Base-by-base conservation (phyloP, 2,113 vertebrate species). In the Varanus salvator region DNA sequence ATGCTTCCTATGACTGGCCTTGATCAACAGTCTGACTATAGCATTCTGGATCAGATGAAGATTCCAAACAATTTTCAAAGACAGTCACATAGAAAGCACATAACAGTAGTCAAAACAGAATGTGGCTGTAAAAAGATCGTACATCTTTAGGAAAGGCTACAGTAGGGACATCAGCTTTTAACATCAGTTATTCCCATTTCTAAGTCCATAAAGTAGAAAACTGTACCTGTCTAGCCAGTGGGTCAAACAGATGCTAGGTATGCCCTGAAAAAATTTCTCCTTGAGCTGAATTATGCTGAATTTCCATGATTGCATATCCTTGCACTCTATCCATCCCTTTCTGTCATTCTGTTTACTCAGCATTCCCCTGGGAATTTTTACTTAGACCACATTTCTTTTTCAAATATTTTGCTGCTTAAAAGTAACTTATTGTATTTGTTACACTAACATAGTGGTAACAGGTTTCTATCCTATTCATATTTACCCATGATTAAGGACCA, bases 331-430 rank as follows among this genome's bases (percentile, higher is more conserved):
- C 85, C 78, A 85, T 52, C 3, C 64, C 27, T 92, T 81, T 82
- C 3, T 80, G 8, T 15, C 4, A 75, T 19, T 60, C 74, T 78
- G 3, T 87, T 38, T 2, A 66, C 44, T 38, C 4, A 66, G 29
- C 38, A 64, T 57, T 48, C 76, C 72, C 1, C 15, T 68, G 90
- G 1, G 64, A 90, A 91, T 90, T 93, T 81, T 85, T 8, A 90
- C 2, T 78, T 11, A 88, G 15, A 14, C 1, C 0, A 81, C 19
- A 34, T 92, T 85, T 82, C 31, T 84, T 11, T 89, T 90, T 89
- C 85, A 91, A 92, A 89, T 11, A 4, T 1, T 84, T 93, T 90
- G 77, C 9, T 86, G 0, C 87, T 94, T 48, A 90, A 85, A 68
- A 84, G 84, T 87, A 87, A 69, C 82, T 27, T 76, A 25, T 60